Evolutionary conservation across 2,113 vertebrate genomes (phyloP), one percentile per base, ranked within the genome.

Genomic region (Eolophus roseicapilla): DNA sequence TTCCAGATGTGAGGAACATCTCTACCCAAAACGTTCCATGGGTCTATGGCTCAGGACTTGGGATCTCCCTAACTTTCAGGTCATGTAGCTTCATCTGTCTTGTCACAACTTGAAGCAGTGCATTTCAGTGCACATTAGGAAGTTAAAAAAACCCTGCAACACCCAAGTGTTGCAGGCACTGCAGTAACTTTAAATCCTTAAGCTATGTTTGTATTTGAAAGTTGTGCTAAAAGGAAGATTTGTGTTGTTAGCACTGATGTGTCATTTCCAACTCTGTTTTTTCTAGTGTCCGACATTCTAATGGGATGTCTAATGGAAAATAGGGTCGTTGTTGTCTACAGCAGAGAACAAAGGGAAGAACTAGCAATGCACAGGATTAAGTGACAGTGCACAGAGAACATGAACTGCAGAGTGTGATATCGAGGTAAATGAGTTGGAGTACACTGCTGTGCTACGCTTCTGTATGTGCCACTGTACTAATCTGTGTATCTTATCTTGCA

Each of bases 91-190:
- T 77, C 13, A 6, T 11, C 13, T 9, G 4, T 29, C 53, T 37
- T 60, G 52, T 23, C 46, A 16, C 27, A 19, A 2, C 65, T 44
- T 44, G n/a, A 43, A 77, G 44, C 19, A 49, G 53, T 15, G 49
- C 21, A 7, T 35, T 16, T 1, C 8, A 13, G 21, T 43, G 14
- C 18, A 20, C 11, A 3, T 59, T 14, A 41, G 3, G 17, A 50
- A 50, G 23, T 23, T 27, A 59, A 59, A 50, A 55, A 69, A 12
- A 0, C 1, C 15, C 28, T 3, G 1, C 21, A 23, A 12, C 17
- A 7, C 11, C 12, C 2, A 13, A 60, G 31, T 5, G 17, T 29
- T 33, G 29, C 57, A 65, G 43, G 9, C 24, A 10, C n/a, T 25
- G 37, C 70, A 65, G 24, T 24, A 10, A 19, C 13, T 33, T 73